Evolutionary conservation across 1,140 invertebrate genomes (phyloP), one percentile per base, ranked within the genome.

Genomic region (Pectinophora gossypiella): DNA sequence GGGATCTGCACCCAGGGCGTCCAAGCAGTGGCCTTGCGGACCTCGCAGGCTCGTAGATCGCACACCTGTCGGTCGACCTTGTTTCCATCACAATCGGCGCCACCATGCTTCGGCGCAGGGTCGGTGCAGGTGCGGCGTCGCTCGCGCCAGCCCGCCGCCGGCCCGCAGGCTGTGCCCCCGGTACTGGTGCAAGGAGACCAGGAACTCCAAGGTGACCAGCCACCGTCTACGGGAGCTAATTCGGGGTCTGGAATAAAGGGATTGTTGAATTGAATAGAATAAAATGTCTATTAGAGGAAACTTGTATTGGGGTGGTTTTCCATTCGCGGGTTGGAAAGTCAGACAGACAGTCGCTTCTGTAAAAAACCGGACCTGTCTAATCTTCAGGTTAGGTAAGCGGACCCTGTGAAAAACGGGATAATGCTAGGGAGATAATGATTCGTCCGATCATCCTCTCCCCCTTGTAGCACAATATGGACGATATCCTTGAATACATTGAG

Each of bases 201-300:
- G 3, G 89, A 53, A 0, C 91, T 89, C 94, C 94, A 96, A 0
- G 88, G 68, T 0, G 93, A 91, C 95, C 95, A 96, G 5, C 91
- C 91, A 0, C 94, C 94, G 61, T 93, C 92, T 23, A 92, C 88
- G 0, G 93, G 89, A 1, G 90, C 87, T 1, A 90, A 77, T 1
- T 87, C 77, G 13, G 89, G 82, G 55, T 91, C 90, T 68, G 45
- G 12, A 32, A 40, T 9, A 7, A 32, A 32, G n/a, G n/a, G 9
- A 32, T 3, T 12, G 27, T 32, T 32, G 1, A 32, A 32, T 32
- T n/a, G n/a, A n/a, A n/a, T n/a, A n/a, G n/a, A n/a, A n/a, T n/a
- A n/a, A n/a, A n/a, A n/a, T n/a, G n/a, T n/a, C n/a, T n/a, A n/a
- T n/a, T n/a, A n/a, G n/a, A n/a, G n/a, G n/a, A n/a, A n/a, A n/a